phyloP scores from a whole-genome alignment of 2,797 vertebrate species.

The Galaxias olidus region DNA sequence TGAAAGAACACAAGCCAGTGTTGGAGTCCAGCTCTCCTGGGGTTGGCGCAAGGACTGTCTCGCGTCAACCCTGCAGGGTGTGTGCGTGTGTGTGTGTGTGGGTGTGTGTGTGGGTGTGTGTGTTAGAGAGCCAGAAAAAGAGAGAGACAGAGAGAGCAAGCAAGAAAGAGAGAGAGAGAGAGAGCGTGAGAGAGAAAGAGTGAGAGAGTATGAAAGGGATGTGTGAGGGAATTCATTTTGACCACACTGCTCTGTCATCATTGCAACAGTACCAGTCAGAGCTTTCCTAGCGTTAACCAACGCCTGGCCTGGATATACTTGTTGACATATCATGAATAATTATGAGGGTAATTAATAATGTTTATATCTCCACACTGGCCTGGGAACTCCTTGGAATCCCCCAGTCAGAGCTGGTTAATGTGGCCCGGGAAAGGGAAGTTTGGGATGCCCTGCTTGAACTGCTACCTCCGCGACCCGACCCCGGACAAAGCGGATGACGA shows the following conservation, averaged over 20 bases:
- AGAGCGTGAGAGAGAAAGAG: too few relatives aligned
- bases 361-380: too few relatives aligned
- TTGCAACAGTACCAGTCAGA: conserved; percentile 54
- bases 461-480: too few relatives aligned
- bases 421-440: too few relatives aligned
- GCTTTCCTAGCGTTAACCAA: conserved; percentile 4
- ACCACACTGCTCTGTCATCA: conserved; percentile 45
- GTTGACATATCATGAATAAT: conserved; percentile 48
- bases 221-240: conserved; percentile 28
- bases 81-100: conserved; percentile 23
- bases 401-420: too few relatives aligned
- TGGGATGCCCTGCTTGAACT: too few relatives aligned
- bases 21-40: conserved; percentile 59
- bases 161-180: conserved; percentile 19
- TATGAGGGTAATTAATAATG: conserved; percentile 30
- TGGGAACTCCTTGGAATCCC: too few relatives aligned
- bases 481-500: too few relatives aligned
- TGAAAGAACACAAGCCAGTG: conserved; percentile 66
- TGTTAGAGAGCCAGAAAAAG: conserved; percentile 25
- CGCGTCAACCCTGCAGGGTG: conserved; percentile 12
- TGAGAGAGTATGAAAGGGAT: conserved; percentile 1
- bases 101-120: conserved; percentile 26
- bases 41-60: conserved; percentile 45
- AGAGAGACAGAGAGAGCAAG: conserved; percentile 21
- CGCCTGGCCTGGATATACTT: conserved; percentile 8